Evolutionary conservation across 2,113 vertebrate genomes (phyloP).

Genomic region (Bungarus multicinctus): DNA sequence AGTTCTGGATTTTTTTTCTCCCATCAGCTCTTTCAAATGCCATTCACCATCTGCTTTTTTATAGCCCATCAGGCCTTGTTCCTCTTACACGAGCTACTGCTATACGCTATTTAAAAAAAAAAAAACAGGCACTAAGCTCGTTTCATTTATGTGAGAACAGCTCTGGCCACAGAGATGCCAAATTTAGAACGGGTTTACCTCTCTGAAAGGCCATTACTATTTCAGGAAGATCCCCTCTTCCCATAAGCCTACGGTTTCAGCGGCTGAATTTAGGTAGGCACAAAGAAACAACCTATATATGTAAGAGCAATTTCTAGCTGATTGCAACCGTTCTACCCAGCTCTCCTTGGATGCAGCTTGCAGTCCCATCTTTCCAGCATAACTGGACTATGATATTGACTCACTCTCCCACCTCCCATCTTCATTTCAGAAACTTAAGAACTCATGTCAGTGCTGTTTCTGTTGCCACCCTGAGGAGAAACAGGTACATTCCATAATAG

Average conservation of each 20-base stretch:
- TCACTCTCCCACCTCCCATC: background rate
- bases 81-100: background rate
- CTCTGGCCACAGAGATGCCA: background rate
- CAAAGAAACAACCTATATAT: background rate
- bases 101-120: background rate
- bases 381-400: background rate
- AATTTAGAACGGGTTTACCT: background rate
- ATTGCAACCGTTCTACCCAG: background rate
- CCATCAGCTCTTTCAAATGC: background rate
- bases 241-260: background rate
- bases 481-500: background rate
- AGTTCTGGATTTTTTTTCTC: background rate
- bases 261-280: background rate
- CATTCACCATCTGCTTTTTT: background rate
- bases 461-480: background rate
- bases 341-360: background rate
- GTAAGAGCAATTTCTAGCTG: background rate
- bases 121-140: background rate
- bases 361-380: background rate
- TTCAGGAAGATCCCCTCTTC: background rate
- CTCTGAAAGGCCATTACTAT: background rate
- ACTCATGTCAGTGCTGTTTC: background rate
- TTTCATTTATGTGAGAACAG: background rate
- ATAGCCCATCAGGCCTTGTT: background rate
- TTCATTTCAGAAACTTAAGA: background rate